Evolutionary conservation across 2,797 vertebrate species (phyloP).

Genomic region (Poeciliopsis presidionis): DNA sequence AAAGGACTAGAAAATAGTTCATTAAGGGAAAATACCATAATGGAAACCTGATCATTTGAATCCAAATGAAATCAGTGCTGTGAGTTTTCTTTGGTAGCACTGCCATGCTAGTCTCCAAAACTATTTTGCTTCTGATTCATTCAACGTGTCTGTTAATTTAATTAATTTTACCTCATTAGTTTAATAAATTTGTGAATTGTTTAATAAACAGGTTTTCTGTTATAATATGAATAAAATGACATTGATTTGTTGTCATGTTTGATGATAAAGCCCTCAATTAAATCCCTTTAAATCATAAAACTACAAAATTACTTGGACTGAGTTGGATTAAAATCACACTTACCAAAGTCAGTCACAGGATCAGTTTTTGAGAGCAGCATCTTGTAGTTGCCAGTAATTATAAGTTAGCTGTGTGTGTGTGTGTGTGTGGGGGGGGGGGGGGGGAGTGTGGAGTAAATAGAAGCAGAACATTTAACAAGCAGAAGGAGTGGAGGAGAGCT

Average conservation of each 20-base stretch:
- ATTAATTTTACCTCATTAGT: not conserved
- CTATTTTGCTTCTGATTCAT: not conserved
- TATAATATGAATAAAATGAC: not conserved
- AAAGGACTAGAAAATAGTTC: not conserved
- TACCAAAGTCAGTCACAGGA: not conserved
- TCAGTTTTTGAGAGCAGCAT: not conserved
- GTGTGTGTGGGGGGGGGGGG: no score
- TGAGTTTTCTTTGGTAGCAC: not conserved
- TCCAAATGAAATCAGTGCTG: not conserved
- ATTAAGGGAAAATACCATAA: not conserved
- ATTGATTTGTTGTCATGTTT: not conserved
- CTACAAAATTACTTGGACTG: not conserved
- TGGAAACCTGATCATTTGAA: not conserved
- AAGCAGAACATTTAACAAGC: conserved; percentile 60
- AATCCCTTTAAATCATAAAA: not conserved
- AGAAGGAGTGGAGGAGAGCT: conserved; percentile 42
- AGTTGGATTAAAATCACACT: not conserved
- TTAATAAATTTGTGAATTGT: not conserved
- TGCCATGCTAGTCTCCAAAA: not conserved
- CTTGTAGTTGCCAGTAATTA: conserved; percentile 6
- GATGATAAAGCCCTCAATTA: not conserved
- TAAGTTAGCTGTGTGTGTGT: not conserved
- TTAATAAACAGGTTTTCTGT: not conserved
- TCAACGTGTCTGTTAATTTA: not conserved
- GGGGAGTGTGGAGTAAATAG: conserved; percentile 26